Percentiles rank a stretch among this genome's conserved stretches.
Conservation (phyloP, 2,797 vertebrate species). For the Myoxocephalus aenaeus region DNA sequence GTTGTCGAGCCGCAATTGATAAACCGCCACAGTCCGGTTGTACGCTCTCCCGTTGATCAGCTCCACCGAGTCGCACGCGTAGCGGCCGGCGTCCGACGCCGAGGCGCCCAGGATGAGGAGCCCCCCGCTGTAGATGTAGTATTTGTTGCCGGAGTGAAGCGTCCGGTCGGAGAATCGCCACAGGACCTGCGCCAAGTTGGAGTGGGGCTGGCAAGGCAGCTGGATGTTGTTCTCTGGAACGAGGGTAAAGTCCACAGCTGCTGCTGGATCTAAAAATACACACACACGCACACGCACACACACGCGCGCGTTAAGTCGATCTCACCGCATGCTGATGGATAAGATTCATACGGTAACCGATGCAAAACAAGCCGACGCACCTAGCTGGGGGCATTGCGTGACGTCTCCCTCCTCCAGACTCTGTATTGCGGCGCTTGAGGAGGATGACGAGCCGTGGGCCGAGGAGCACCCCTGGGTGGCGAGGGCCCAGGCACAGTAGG, state of each 20-base stretch:
- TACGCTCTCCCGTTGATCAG: slow-evolving; percentile 61
- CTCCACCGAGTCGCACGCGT: slow-evolving; percentile 80
- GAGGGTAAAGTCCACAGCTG: slow-evolving; percentile 59
- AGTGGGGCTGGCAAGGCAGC: slow-evolving; percentile 77
- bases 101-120: slow-evolving; percentile 77
- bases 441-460: slow-evolving; percentile 7
- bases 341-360: not conserved
- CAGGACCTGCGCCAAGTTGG: slow-evolving; percentile 78
- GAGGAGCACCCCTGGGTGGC: slow-evolving; percentile 59
- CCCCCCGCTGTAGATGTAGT: slow-evolving; percentile 75
- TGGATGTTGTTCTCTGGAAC: slow-evolving; percentile 76
- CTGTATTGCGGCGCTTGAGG: slow-evolving; percentile 65
- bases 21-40: slow-evolving; percentile 66
- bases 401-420: slow-evolving; percentile 80
- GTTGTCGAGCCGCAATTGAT: slow-evolving; percentile 57
- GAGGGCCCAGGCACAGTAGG: slow-evolving; percentile 84
- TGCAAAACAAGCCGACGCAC: slow-evolving; percentile 49
- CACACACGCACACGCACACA: slow-evolving; percentile 43
- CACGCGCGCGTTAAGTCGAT: slow-evolving; percentile 24
- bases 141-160: slow-evolving; percentile 72
- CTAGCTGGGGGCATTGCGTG: slow-evolving; percentile 76
- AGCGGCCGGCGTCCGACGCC: slow-evolving; percentile 63
- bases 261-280: slow-evolving; percentile 66
- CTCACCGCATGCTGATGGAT: slow-evolving; percentile 6
- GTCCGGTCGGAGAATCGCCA: slow-evolving; percentile 77